phyloP scores from a whole-genome alignment of 2,888 invertebrate species.

The Xanthia togata region DNA sequence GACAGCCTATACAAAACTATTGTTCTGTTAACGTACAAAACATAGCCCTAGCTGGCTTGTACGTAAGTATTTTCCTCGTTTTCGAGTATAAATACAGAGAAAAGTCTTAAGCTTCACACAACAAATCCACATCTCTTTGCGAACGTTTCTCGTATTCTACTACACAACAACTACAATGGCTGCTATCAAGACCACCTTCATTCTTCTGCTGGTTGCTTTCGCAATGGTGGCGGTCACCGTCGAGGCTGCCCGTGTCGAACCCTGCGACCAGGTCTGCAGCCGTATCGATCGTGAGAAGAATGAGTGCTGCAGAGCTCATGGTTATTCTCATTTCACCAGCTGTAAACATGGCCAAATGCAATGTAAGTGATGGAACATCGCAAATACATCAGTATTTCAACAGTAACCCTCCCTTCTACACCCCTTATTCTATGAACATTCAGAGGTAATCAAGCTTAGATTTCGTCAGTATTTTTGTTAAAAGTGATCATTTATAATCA shows the following conservation, averaged over 20 bases:
- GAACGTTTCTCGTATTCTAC: constrained; percentile 16
- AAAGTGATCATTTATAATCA: background rate
- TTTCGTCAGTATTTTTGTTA: background rate
- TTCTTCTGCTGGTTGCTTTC: constrained; percentile 40
- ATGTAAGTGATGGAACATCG: constrained; percentile 6
- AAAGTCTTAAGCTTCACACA: constrained; percentile 5
- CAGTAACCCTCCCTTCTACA: background rate
- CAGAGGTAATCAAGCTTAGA: background rate
- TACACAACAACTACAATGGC: constrained; percentile 24
- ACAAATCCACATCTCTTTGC: constrained; percentile 11
- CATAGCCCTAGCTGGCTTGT: background rate
- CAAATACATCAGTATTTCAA: background rate
- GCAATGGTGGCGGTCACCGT: constrained; percentile 38
- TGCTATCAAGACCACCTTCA: constrained; percentile 34
- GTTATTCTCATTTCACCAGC: background rate
- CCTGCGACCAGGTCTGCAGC: constrained; percentile 43
- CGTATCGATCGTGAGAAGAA: constrained; percentile 8
- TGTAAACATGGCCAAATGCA: constrained; percentile 17
- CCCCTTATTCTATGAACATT: background rate
- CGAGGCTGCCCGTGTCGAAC: constrained; percentile 25
- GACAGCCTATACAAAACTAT: background rate
- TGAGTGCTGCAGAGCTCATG: constrained; percentile 47
- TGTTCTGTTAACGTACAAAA: background rate
- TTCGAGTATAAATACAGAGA: constrained; percentile 19
- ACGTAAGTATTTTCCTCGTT: constrained; percentile 6